Evolutionary conservation across 2,888 invertebrate genomes (phyloP).

Genomic region (Danaus chrysippus): DNA sequence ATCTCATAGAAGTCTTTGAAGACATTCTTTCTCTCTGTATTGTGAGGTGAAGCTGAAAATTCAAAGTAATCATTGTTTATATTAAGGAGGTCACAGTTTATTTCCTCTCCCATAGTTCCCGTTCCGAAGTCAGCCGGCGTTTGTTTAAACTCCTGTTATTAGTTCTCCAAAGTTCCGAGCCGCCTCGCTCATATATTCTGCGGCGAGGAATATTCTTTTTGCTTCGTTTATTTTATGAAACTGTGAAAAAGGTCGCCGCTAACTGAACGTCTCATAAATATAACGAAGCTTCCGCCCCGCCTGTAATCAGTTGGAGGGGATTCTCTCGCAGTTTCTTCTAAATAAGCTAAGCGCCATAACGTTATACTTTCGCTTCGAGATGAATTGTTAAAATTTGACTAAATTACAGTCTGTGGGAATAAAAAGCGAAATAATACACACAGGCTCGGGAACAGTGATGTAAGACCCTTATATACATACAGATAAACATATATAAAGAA

Average conservation of each 20-base stretch:
- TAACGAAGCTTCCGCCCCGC: no score
- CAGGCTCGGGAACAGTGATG: background rate
- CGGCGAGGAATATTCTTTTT: background rate
- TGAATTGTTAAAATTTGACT: background rate
- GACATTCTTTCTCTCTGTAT: no score
- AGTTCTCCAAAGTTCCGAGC: background rate
- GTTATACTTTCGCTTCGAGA: background rate
- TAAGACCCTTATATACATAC: no score
- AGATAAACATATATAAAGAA: no score
- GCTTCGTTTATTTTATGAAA: background rate
- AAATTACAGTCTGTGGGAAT: background rate
- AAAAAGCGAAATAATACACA: background rate
- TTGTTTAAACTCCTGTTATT: slow-evolving; percentile 4
- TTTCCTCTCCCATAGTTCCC: background rate
- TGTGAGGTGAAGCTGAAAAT: no score
- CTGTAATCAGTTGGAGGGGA: background rate
- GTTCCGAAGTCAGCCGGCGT: background rate
- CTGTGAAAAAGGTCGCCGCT: no score
- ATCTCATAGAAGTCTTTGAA: no score
- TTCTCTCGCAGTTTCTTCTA: background rate
- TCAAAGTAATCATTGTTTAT: no score
- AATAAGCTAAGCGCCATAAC: background rate
- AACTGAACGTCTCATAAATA: no score
- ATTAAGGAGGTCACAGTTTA: no score
- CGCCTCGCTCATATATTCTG: background rate